Conservation (phyloP, 2,888 invertebrate species). For the Protophormia terraenovae region DNA sequence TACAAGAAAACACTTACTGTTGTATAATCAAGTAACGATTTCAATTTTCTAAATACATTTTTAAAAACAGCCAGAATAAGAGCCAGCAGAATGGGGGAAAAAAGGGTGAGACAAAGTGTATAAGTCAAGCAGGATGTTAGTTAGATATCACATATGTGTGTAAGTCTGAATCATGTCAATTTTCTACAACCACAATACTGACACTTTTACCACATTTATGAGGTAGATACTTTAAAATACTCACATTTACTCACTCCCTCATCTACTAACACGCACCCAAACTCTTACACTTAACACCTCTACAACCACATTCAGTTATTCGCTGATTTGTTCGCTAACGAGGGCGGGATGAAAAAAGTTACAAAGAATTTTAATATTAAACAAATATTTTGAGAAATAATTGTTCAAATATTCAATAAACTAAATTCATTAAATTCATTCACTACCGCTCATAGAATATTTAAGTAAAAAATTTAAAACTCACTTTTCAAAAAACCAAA, state of each 20-base stretch:
- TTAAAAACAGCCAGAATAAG: conserved; percentile 4
- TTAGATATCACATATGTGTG: neutral
- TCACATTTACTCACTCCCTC: neutral
- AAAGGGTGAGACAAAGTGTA: neutral
- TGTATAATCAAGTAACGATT: conserved; percentile 60
- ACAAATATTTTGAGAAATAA: too few relatives aligned
- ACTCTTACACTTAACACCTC: neutral
- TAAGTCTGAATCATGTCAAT: conserved; percentile 48
- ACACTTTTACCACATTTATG: conserved; percentile 58
- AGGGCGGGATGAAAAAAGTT: neutral
- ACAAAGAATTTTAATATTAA: neutral
- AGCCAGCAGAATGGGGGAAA: neutral
- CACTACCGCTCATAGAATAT: too few relatives aligned
- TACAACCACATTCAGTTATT: neutral
- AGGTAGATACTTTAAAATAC: conserved; percentile 44
- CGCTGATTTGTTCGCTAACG: neutral
- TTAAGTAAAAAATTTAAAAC: too few relatives aligned
- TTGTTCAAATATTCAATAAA: too few relatives aligned
- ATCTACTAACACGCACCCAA: neutral
- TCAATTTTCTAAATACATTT: conserved; percentile 61
- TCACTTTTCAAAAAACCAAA: too few relatives aligned
- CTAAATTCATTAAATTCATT: too few relatives aligned
- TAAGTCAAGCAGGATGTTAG: neutral
- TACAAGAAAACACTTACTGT: conserved; percentile 31
- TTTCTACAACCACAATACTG: conserved; percentile 54